Base-by-base conservation (phyloP, 1,140 invertebrate genomes). In the Brachionus asplanchnoidis region DNA sequence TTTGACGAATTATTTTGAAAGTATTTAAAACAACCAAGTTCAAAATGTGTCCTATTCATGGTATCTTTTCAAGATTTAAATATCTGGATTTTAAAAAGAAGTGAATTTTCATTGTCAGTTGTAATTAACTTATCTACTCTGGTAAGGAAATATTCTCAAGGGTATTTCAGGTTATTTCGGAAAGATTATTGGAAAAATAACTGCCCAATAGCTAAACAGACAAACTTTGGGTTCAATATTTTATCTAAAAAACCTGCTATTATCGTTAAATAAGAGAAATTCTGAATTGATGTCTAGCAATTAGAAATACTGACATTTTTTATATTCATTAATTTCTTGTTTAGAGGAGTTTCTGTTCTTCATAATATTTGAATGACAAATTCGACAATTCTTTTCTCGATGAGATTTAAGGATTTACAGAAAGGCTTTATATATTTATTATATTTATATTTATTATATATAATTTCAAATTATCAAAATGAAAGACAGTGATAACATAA, bases 251-350 rank as follows among this genome's bases (percentile, higher is more conserved):
- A 80, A 80, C 60, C 17, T 28, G 28, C 50, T 7, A 1, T 80
- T 40, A 80, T 14, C 7, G 9, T 20, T 20, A 80, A 4, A 42
- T 60, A 80, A 2, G 78, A 80, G 32, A 56, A 60, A 66, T 80
- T 53, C n/a, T 80, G 50, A 17, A 80, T n/a, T 80, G 78, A 80
- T 56, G 78, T 80, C 78, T 50, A 79, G 6, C 42, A 79, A 23
- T 79, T 44, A 1, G 60, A 28, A 23, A 80, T 8, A 60, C 4
- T 28, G 1, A 80, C 7, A 7, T 23, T 42, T 28, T 36, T 17
- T 7, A 53, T 9, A 44, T 75, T 20, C 17, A 32, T 17, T 36
- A 44, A 20, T 17, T 75, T 75, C 4, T 2, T 75, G 17, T 20
- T 75, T 44, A 42, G 1, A 44, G 7, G 7, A 11, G 7, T 75